phyloP scores from a whole-genome alignment of 2,113 vertebrate species.

The Mugil cephalus region DNA sequence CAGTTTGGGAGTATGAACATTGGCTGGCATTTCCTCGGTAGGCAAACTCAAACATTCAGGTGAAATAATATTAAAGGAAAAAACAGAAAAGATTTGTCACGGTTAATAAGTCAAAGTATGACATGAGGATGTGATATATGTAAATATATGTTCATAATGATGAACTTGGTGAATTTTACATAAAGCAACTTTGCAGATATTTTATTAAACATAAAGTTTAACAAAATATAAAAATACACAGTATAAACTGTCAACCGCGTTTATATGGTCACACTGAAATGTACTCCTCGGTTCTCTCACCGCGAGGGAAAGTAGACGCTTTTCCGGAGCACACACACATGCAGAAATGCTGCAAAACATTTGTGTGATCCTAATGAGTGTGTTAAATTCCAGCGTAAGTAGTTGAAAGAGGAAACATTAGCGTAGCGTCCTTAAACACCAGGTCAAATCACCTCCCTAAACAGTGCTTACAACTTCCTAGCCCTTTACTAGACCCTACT shows the following conservation, averaged over 20 bases:
- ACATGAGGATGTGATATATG: too few species aligned
- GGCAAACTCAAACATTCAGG: conserved; percentile 28
- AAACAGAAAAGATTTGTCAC: conserved; percentile 18
- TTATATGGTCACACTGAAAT: neutral
- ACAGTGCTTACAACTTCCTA: conserved; percentile 43
- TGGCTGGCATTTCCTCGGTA: conserved; percentile 52
- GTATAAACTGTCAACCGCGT: neutral
- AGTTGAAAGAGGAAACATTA: conserved; percentile 56
- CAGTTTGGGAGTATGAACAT: conserved; percentile 24
- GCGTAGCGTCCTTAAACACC: conserved; percentile 48
- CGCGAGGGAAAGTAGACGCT: conserved; percentile 24
- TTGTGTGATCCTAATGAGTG: conserved; percentile 60
- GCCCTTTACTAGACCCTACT: neutral
- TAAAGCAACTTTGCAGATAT: too few species aligned
- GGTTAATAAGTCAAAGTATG: neutral
- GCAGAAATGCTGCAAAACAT: conserved; percentile 37
- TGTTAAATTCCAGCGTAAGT: conserved; percentile 53
- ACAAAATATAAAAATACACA: neutral
- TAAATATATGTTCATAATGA: too few species aligned
- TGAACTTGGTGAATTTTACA: too few species aligned
- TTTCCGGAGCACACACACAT: conserved; percentile 16
- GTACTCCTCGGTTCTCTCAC: neutral
- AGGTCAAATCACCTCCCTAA: conserved; percentile 50
- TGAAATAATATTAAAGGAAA: conserved; percentile 7
- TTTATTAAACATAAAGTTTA: too few species aligned